Conservation (phyloP, 2,888 invertebrate species). For the Gibbula magus region DNA sequence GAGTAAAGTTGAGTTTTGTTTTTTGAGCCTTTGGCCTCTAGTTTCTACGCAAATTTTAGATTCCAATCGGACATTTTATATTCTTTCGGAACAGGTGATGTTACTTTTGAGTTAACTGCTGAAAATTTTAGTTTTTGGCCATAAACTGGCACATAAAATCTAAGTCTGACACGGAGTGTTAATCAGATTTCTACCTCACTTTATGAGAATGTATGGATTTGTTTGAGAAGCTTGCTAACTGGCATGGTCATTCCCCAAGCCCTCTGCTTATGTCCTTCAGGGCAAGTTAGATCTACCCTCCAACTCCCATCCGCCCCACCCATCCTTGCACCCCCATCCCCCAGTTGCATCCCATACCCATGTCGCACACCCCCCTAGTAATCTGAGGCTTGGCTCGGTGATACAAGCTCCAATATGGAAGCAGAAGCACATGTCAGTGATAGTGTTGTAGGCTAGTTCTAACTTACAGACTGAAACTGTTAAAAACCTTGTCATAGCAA, state of each 20-base stretch:
- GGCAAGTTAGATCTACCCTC: too few relatives aligned
- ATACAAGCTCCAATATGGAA: background rate
- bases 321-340: background rate
- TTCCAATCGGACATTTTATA: background rate
- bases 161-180: background rate
- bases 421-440: background rate
- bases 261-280: background rate
- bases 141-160: background rate
- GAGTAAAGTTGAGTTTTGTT: background rate
- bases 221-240: background rate
- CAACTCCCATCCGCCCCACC: background rate
- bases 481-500: background rate
- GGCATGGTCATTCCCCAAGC: background rate
- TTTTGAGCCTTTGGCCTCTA: slow-evolving; percentile 10
- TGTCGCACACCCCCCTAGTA: background rate
- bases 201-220: background rate
- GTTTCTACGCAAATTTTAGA: background rate
- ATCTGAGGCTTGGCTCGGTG: slow-evolving; percentile 3
- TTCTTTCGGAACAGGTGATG: background rate
- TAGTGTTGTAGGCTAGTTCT: background rate
- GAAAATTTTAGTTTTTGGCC: too few relatives aligned
- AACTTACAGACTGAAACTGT: background rate
- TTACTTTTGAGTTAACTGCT: background rate
- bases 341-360: background rate
- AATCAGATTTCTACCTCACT: background rate